These are phyloP conservation scores for Halcyon badia DNA, from an alignment of 2,797 vertebrate genomes.

Conservation along the genomic window DNA sequence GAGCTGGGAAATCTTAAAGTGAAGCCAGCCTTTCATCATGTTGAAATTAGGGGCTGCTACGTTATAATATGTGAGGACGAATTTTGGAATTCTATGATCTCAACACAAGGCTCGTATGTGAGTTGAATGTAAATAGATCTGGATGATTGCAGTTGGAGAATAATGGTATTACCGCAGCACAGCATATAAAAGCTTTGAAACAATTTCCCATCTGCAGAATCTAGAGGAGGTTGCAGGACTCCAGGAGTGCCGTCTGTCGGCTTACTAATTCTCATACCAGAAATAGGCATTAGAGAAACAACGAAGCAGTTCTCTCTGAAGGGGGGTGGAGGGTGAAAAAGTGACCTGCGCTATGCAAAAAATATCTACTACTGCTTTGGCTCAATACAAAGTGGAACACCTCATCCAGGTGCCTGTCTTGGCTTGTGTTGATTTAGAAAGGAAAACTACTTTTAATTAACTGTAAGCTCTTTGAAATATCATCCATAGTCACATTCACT, in stretches of 20 bases:
- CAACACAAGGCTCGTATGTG: not conserved
- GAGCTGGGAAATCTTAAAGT: not conserved
- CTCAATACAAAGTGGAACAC: not conserved
- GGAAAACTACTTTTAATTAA: not conserved
- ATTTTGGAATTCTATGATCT: not conserved
- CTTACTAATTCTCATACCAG: slow-evolving; percentile 65
- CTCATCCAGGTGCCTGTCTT: not conserved
- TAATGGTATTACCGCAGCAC: not conserved
- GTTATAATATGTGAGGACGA: not conserved
- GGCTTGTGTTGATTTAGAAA: not conserved
- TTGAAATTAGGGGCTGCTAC: not conserved
- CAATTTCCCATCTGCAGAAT: slow-evolving; percentile 78
- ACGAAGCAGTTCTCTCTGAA: not conserved
- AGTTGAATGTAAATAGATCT: slow-evolving; percentile 69
- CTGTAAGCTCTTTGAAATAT: not conserved
- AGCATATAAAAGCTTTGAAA: slow-evolving; percentile 29
- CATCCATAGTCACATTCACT: not conserved
- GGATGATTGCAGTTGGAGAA: slow-evolving; percentile 52
- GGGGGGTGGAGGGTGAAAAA: no score
- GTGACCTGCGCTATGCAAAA: not conserved
- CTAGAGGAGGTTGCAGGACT: slow-evolving; percentile 64
- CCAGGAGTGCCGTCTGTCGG: slow-evolving; percentile 71
- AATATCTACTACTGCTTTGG: not conserved
- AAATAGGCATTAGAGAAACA: slow-evolving; percentile 56
- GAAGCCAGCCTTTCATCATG: not conserved